A percentile compares a stretch with the other conserved stretches of the same genome.
Evolutionary conservation across 2,113 vertebrate species (phyloP).

Genomic region (Odobenus rosmarus): DNA sequence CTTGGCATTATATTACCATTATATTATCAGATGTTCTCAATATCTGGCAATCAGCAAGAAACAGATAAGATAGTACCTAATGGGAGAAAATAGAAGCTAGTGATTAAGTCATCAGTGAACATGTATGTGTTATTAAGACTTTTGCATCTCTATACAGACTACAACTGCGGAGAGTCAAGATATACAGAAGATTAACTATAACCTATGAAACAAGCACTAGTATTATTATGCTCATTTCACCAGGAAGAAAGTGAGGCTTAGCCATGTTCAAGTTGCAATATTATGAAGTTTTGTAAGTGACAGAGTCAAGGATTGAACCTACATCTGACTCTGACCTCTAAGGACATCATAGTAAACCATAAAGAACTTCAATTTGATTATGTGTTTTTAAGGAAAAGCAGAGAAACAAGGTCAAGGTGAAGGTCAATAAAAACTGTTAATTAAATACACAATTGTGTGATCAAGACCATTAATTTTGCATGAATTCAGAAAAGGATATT

Average conservation of each 20-base stretch:
- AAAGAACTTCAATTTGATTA: not conserved
- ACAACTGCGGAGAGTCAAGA: not conserved
- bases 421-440: not conserved
- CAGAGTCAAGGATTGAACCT: not conserved
- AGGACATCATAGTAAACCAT: not conserved
- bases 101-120: not conserved
- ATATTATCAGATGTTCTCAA: not conserved
- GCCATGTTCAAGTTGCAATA: not conserved
- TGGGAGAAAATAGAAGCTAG: not conserved
- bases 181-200: not conserved
- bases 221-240: not conserved
- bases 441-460: not conserved
- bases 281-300: not conserved
- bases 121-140: not conserved
- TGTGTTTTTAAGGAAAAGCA: not conserved
- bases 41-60: constrained; percentile 6
- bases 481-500: not conserved
- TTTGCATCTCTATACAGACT: not conserved
- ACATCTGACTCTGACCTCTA: not conserved
- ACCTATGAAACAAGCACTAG: not conserved
- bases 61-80: not conserved
- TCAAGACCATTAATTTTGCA: not conserved
- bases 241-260: not conserved
- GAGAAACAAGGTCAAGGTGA: not conserved
- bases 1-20: not conserved